phyloP scores from a whole-genome alignment of 2,888 invertebrate species.

The Polyploca ridens region DNA sequence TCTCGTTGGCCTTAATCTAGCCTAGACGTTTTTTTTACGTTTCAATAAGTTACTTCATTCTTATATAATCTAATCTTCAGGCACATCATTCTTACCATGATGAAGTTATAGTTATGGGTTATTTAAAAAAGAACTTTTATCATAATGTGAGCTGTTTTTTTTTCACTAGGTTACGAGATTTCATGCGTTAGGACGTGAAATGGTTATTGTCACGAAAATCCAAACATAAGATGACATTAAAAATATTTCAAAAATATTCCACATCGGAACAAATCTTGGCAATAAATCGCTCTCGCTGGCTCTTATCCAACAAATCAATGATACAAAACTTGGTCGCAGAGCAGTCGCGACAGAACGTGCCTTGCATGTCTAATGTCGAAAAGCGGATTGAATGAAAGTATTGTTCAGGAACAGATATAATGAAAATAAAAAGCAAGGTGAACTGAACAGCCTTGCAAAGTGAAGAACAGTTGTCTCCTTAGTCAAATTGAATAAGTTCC shows the following conservation, averaged over 20 bases:
- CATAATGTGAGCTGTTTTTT: too few relatives aligned
- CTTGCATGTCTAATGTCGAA: slow-evolving; percentile 70
- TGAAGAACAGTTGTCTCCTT: slow-evolving; percentile 74
- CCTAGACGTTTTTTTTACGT: too few relatives aligned
- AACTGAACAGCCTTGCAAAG: slow-evolving; percentile 66
- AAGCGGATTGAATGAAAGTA: slow-evolving; percentile 77
- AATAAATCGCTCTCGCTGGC: slow-evolving; percentile 36
- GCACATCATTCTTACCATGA: too few relatives aligned
- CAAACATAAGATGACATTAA: slow-evolving; percentile 15
- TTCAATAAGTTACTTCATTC: too few relatives aligned
- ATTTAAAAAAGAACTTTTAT: too few relatives aligned
- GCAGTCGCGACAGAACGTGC: slow-evolving; percentile 69
- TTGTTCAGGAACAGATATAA: slow-evolving; percentile 73
- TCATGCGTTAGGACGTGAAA: not conserved
- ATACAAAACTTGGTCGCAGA: slow-evolving; percentile 50
- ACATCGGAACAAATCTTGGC: slow-evolving; percentile 3
- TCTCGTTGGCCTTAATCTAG: too few relatives aligned
- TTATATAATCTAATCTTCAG: too few relatives aligned
- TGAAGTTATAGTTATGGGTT: too few relatives aligned
- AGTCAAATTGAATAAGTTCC: slow-evolving; percentile 80
- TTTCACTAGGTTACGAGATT: not conserved
- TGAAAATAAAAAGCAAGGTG: slow-evolving; percentile 56
- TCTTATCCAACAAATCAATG: slow-evolving; percentile 40
- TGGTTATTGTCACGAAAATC: slow-evolving; percentile 12
- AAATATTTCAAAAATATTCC: slow-evolving; percentile 1